phyloP scores from a whole-genome alignment of 2,113 vertebrate genomes.

The Colossoma macropomum region DNA sequence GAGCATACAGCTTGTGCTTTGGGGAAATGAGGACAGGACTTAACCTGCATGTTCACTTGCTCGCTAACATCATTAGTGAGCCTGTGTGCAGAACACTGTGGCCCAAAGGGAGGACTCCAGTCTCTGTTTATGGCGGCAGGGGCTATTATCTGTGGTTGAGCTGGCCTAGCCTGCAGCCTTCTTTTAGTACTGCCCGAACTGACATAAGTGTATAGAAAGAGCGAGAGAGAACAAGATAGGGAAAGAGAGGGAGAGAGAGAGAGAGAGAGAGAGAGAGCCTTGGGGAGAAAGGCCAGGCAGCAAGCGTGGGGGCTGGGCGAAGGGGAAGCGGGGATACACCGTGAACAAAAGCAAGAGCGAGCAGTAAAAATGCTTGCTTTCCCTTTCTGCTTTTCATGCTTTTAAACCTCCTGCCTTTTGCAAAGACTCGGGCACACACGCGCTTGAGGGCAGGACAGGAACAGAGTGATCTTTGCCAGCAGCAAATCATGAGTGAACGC shows the following conservation, averaged over 20 bases:
- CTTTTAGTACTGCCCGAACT: constrained; percentile 58
- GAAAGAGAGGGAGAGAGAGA: constrained; percentile 62
- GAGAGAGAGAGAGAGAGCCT: constrained; percentile 44
- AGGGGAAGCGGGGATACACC: constrained; percentile 50
- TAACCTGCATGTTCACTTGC: constrained; percentile 43
- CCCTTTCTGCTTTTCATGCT: constrained; percentile 18
- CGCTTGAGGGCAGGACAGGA: constrained; percentile 13
- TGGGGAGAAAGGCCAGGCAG: constrained; percentile 51
- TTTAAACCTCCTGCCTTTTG: constrained; percentile 19
- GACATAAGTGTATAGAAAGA: constrained; percentile 39
- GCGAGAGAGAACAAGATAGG: constrained; percentile 33
- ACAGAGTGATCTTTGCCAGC: constrained; percentile 37
- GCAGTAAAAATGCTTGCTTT: constrained; percentile 33
- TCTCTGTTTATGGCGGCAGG: constrained; percentile 72
- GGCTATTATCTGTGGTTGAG: constrained; percentile 69
- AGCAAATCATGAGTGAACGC: constrained; percentile 20
- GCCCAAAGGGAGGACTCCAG: constrained; percentile 70
- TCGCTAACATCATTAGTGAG: constrained; percentile 34
- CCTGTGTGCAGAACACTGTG: constrained; percentile 38
- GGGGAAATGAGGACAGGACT: constrained; percentile 59
- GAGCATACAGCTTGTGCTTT: constrained; percentile 50
- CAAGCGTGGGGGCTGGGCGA: constrained; percentile 65
- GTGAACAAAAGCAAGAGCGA: constrained; percentile 48
- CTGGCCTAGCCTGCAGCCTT: constrained; percentile 57
- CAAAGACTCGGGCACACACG: constrained; percentile 13